These are phyloP conservation scores for Buphagus erythrorhynchus DNA, from an alignment of 2,797 vertebrate genomes.

Conservation along the genomic window DNA sequence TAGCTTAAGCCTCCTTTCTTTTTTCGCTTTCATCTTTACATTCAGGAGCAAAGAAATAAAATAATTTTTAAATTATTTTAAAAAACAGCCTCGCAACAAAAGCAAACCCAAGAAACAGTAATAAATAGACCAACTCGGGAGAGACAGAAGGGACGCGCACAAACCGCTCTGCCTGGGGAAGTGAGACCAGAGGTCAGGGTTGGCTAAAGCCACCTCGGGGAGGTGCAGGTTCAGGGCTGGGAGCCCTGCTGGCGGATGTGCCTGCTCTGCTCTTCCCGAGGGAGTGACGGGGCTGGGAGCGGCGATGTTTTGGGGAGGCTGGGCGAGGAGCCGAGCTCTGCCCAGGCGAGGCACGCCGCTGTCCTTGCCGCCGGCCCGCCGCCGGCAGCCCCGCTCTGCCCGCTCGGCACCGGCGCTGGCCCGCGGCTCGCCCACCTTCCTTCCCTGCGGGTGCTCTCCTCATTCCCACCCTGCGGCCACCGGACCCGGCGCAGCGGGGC, in stretches of 20 bases:
- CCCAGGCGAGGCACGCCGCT: accelerated
- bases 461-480: accelerated
- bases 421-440: accelerated
- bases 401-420: not conserved
- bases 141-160: not conserved
- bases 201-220: not conserved
- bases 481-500: accelerated
- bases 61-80: not conserved
- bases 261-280: not conserved
- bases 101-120: not conserved
- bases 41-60: not conserved
- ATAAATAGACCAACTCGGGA: not conserved
- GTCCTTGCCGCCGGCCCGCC: not conserved
- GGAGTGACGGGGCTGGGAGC: not conserved
- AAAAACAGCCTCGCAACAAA: too few species aligned
- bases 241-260: not conserved
- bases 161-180: not conserved
- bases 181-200: not conserved
- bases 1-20: not conserved
- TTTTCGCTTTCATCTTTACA: not conserved
- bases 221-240: not conserved
- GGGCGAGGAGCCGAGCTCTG: not conserved
- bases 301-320: not conserved
- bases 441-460: too few species aligned
- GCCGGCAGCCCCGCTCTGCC: not conserved